These are phyloP conservation scores for Cryptus viduatorius DNA, from an alignment of 2,888 invertebrate genomes.

Conservation along the genomic window DNA sequence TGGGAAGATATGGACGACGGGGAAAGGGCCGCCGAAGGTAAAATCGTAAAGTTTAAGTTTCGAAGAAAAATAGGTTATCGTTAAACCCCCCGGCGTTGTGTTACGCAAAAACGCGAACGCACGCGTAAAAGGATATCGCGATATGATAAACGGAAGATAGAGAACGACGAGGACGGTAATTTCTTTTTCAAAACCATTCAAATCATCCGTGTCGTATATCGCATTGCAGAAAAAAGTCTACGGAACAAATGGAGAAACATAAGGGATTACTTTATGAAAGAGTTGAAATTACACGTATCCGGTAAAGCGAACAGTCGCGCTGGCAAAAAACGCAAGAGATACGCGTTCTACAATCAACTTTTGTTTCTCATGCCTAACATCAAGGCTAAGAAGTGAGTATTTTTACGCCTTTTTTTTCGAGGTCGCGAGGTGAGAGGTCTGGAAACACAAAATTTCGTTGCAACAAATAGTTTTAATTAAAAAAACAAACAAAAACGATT, in stretches of 20 bases:
- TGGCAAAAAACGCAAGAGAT: constrained; percentile 79
- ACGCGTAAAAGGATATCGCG: neutral
- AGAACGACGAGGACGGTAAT: neutral
- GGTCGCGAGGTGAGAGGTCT: neutral
- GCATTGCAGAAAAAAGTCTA: constrained; percentile 79
- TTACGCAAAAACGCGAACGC: neutral
- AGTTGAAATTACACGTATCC: constrained; percentile 77
- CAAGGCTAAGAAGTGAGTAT: constrained; percentile 73
- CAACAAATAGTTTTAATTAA: neutral
- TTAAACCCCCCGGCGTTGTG: neutral
- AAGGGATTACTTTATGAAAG: constrained; percentile 82
- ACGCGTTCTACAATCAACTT: constrained; percentile 80
- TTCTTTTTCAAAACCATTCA: neutral
- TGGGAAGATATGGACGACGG: constrained; percentile 79
- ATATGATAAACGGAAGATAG: neutral
- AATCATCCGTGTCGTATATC: constrained; percentile 6
- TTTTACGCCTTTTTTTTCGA: neutral
- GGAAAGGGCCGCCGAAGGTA: constrained; percentile 80
- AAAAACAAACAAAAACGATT: too few species aligned
- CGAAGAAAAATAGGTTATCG: neutral
- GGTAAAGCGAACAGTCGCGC: constrained; percentile 70
- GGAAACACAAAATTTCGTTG: neutral
- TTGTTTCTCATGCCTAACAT: constrained; percentile 80
- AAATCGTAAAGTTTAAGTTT: neutral
- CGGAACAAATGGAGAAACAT: constrained; percentile 82